Conservation (phyloP, 1,140 invertebrate species). For the Sycophila sp. region DNA sequence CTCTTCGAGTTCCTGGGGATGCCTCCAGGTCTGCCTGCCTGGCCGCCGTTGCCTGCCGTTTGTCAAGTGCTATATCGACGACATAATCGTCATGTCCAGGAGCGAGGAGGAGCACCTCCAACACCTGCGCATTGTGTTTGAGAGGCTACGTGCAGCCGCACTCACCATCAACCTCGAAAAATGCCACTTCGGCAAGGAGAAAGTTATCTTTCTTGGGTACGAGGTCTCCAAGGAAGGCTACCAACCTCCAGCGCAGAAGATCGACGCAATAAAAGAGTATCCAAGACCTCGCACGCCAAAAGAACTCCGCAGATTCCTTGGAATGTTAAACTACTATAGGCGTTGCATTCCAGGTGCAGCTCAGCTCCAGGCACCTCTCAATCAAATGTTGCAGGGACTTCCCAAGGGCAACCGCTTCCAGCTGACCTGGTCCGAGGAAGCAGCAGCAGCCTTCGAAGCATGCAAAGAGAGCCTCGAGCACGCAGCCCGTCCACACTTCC, state of each 20-base stretch:
- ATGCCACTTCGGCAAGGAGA: neutral
- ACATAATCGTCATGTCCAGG: constrained; percentile 51
- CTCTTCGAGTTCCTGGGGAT: neutral
- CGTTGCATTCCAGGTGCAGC: constrained; percentile 35
- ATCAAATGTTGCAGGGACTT: neutral
- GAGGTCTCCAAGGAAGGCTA: neutral
- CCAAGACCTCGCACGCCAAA: neutral
- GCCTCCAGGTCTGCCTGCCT: neutral
- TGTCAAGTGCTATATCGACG: constrained; percentile 50
- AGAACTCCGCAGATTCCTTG: neutral
- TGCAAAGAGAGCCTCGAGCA: neutral
- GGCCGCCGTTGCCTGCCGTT: constrained; percentile 48
- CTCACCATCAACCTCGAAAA: constrained; percentile 51
- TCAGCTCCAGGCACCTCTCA: constrained; percentile 41
- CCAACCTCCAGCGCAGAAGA: neutral
- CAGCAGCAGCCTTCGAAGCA: constrained; percentile 6
- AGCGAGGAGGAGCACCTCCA: constrained; percentile 44
- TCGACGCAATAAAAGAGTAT: neutral
- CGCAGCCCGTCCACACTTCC: neutral
- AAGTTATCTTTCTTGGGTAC: neutral
- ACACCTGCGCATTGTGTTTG: constrained; percentile 47
- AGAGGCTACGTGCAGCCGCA: constrained; percentile 42
- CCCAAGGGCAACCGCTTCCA: neutral
- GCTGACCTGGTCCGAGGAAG: neutral
- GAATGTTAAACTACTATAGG: constrained; percentile 37